Conservation (phyloP, 2,113 vertebrate genomes). For the Silurus meridionalis region DNA sequence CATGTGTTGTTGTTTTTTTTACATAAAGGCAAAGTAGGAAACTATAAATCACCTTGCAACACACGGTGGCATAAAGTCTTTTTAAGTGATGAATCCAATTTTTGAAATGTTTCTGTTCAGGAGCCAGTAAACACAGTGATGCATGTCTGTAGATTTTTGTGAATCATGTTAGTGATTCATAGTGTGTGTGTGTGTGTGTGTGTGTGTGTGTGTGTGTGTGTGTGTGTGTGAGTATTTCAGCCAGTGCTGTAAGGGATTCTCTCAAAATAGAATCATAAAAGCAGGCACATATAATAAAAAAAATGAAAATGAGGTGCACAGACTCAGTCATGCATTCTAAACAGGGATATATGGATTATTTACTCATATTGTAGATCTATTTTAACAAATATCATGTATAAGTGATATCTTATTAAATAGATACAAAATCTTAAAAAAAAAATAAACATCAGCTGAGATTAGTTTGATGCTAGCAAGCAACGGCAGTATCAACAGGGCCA, state of each 20-base stretch:
- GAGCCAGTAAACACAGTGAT: background rate
- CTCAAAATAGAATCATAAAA: background rate
- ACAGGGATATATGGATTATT: background rate
- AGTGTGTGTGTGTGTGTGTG: background rate
- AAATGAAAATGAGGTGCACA: background rate
- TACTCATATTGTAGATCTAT: background rate
- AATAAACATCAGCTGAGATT: background rate
- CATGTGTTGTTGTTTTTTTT: background rate
- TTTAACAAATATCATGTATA: background rate
- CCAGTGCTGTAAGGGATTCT: background rate
- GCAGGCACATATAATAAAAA: background rate
- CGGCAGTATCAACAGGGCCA: background rate
- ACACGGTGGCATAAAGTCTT: background rate
- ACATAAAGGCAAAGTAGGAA: background rate
- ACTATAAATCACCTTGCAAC: background rate
- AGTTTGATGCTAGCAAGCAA: background rate
- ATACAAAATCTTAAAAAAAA: background rate
- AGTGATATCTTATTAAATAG: background rate
- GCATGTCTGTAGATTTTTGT: slow-evolving; percentile 12
- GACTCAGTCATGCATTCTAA: background rate
- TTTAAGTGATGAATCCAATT: background rate
- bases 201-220: background rate
- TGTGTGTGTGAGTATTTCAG: slow-evolving; percentile 2
- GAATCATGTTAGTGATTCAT: slow-evolving; percentile 18
- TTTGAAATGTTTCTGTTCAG: background rate